A percentile compares a stretch with the other conserved stretches of the same genome.
phyloP scores from a whole-genome alignment of 2,113 vertebrate genomes.

The Dicrurus megarhynchus region DNA sequence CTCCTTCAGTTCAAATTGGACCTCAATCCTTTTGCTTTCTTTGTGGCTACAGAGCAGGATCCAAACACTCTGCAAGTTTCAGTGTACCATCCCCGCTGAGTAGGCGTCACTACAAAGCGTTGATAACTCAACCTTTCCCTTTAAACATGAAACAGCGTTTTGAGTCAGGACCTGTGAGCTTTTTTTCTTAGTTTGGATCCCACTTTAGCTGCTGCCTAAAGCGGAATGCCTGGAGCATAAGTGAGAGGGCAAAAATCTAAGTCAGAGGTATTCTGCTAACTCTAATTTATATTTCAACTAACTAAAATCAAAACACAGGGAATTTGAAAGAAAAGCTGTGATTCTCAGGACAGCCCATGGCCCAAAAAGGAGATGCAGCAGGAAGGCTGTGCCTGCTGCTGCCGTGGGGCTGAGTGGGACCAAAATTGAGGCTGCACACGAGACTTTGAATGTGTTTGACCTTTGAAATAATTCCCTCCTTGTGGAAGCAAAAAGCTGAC shows the following conservation, averaged over 20 bases:
- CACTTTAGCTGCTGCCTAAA: conserved; percentile 44
- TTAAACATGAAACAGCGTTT: conserved; percentile 36
- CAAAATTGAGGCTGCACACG: fast-evolving
- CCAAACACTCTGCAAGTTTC: neutral
- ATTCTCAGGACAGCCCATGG: neutral
- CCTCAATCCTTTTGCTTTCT: neutral
- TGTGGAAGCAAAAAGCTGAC: neutral
- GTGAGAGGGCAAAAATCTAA: conserved; percentile 7
- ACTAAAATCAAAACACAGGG: conserved; percentile 5
- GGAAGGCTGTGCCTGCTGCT: neutral
- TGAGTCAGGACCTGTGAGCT: neutral
- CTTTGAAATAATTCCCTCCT: neutral
- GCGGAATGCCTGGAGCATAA: conserved; percentile 38
- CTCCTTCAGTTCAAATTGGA: neutral
- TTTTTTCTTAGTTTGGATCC: conserved; percentile 25
- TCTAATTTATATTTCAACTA: conserved; percentile 28
- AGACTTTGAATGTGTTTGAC: fast-evolving
- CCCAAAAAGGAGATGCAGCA: neutral
- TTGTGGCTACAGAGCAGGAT: neutral
- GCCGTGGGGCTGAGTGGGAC: fast-evolving
- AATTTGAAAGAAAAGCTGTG: conserved; percentile 7
- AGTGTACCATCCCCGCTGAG: neutral
- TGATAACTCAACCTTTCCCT: conserved; percentile 30
- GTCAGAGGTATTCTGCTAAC: conserved; percentile 30
- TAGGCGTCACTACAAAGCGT: neutral